These are phyloP conservation scores for Formica selysi DNA, from an alignment of 1,140 invertebrate species.

Conservation along the genomic window DNA sequence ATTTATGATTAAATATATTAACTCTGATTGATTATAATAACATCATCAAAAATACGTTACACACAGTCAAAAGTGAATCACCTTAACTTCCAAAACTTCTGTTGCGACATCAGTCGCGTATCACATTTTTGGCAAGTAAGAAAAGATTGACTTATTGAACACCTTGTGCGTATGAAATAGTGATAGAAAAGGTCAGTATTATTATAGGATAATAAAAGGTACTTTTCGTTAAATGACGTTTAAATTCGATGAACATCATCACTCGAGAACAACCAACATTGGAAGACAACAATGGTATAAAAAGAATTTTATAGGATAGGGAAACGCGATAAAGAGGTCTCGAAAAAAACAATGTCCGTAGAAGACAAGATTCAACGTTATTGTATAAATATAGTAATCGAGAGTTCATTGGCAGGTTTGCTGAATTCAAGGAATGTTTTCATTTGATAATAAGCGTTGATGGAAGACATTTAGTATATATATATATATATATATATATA, in stretches of 20 bases:
- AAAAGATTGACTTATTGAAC: slow-evolving; percentile 66
- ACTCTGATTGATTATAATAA: slow-evolving; percentile 68
- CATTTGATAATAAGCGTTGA: slow-evolving; percentile 26
- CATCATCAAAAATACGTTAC: slow-evolving; percentile 74
- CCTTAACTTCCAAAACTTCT: slow-evolving; percentile 38
- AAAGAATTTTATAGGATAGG: slow-evolving; percentile 17
- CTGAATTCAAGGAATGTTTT: background rate
- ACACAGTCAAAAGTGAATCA: slow-evolving; percentile 58
- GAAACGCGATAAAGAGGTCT: background rate
- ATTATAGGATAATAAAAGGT: slow-evolving; percentile 20
- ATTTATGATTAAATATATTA: slow-evolving; percentile 63
- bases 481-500: background rate
- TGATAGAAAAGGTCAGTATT: slow-evolving; percentile 59
- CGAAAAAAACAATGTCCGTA: slow-evolving; percentile 29
- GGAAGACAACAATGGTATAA: slow-evolving; percentile 63
- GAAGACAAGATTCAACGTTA: slow-evolving; percentile 34
- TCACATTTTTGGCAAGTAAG: slow-evolving; percentile 68
- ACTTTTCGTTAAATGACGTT: slow-evolving; percentile 30
- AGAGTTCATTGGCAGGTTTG: slow-evolving; percentile 28
- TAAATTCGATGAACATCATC: slow-evolving; percentile 24
- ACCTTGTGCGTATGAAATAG: slow-evolving; percentile 67
- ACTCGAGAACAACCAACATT: slow-evolving; percentile 56
- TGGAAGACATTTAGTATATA: slow-evolving; percentile 56
- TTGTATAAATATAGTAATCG: slow-evolving; percentile 38
- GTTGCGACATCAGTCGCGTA: slow-evolving; percentile 49